Base-by-base conservation (phyloP, 2,888 invertebrate species). In the Bombylius major region DNA sequence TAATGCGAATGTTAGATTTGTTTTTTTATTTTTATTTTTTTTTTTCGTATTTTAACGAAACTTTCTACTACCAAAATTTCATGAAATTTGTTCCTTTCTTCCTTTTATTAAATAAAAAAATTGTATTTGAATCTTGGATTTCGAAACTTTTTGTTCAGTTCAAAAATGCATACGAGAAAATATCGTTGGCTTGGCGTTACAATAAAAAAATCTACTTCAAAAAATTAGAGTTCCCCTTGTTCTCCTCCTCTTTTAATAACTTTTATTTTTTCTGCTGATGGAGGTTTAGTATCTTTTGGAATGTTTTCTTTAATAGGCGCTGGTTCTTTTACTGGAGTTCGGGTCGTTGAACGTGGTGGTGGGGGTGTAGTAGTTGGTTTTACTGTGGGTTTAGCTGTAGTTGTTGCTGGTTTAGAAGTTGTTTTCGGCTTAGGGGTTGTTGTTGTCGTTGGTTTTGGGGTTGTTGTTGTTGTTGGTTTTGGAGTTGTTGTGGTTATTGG, bases 181-280 rank as follows among this genome's bases (percentile, higher is more conserved):
- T n/a, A n/a, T n/a, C n/a, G n/a, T n/a, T n/a, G n/a, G n/a, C n/a
- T n/a, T n/a, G n/a, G n/a, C n/a, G n/a, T n/a, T n/a, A n/a, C n/a
- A n/a, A n/a, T n/a, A n/a, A n/a, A n/a, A n/a, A 23, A 23, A 23
- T 23, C 23, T 23, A 23, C 23, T 23, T 23, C 23, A 36, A 36
- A 7, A 36, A 3, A 7, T 69, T 72, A 74, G 36, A 74, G 65
- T 58, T 74, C 73, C 23, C 70, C 67, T 33, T 71, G 72, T 31
- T 62, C 63, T 46, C 82, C 82, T 57, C 75, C 77, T 63, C 77
- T 80, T 64, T 77, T 81, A 56, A 82, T 82, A 5, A 82, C 79
- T 70, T 80, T 82, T 34, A 82, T 72, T 51, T 75, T 79, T 61
- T 79, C 78, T 58, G 75, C 75, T 62, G 69, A 69, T 1, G 81